Base-by-base conservation (phyloP, 53 echinoderm and acorn worm genomes). In the Mesocentrotus franciscanus region DNA sequence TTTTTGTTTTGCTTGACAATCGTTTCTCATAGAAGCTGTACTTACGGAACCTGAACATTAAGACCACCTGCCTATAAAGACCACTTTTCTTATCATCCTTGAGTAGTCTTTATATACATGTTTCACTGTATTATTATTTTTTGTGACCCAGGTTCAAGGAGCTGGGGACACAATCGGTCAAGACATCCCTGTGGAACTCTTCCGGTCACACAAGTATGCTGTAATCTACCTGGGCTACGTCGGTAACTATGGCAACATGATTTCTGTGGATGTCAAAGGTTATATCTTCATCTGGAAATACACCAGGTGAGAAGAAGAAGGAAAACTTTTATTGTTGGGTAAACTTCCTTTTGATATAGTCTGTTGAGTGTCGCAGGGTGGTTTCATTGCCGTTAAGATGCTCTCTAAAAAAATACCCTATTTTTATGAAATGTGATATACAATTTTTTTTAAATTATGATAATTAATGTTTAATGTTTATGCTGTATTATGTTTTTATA, bases 231-330 rank as follows among this genome's bases (percentile, higher is more conserved):
- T 99, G 33, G 99, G 99, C 26, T 99, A 97, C 90, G 72, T 97
- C 15, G 95, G 96, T 93, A 97, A 95, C 97, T 96, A 96, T 97
- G 99, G 96, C 85, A 95, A 98, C 91, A 96, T 99, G 96, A 96
- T 99, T 10, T 96, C 99, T 58, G 97, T 99, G 60, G 99, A 99
- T 97, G 92, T 90, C 61, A 92, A 95, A 29, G 99, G 97, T 20
- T 85, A 97, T 87, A 97, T 99, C 42, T 97, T 97, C 85, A 94
- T 96, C 72, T 99, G 99, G 99, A 92, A 96, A 92, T 97, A 97
- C 85, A 93, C 81, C 61, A 98, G 96, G 98, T 99, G 71, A 96
- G 95, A 22, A 26, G 27, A 56, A 34, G 66, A 29, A 84, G 8
- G 84, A 20, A 60, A 10, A 18, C 8, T 93, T 92, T 42, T 76